These are phyloP conservation scores for Rhingia rostrata DNA, from an alignment of 2,888 invertebrate genomes.

Conservation along the genomic window DNA sequence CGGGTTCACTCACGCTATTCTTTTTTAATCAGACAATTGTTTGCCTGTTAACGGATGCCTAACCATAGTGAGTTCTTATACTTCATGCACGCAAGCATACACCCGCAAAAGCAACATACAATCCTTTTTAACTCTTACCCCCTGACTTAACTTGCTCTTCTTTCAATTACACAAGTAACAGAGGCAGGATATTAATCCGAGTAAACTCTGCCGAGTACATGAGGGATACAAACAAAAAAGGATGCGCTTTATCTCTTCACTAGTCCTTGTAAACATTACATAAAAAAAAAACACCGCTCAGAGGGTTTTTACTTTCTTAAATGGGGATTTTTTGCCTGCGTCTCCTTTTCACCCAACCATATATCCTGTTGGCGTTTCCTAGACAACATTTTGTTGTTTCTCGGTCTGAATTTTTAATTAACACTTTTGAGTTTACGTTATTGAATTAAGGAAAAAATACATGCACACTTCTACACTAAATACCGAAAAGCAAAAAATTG, in stretches of 20 bases:
- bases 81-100: slow-evolving; percentile 16
- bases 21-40: slow-evolving; percentile 69
- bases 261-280: slow-evolving; percentile 10
- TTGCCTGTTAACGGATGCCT: slow-evolving; percentile 58
- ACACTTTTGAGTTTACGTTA: slow-evolving; percentile 67
- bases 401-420: slow-evolving; percentile 70
- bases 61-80: slow-evolving; percentile 36
- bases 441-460: slow-evolving; percentile 55
- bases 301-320: slow-evolving; percentile 65
- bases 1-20: not conserved
- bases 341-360: slow-evolving; percentile 30
- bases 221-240: slow-evolving; percentile 35
- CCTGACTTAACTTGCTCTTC: slow-evolving; percentile 35
- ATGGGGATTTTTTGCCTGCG: slow-evolving; percentile 22
- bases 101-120: slow-evolving; percentile 36
- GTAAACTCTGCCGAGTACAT: slow-evolving; percentile 28
- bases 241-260: slow-evolving; percentile 32
- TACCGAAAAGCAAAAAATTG: slow-evolving; percentile 42
- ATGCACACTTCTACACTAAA: not conserved
- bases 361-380: slow-evolving; percentile 26
- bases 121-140: slow-evolving; percentile 51
- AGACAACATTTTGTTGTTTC: slow-evolving; percentile 53
- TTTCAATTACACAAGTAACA: slow-evolving; percentile 56
- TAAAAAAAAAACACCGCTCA: slow-evolving; percentile 30
- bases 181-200: slow-evolving; percentile 43